phyloP scores from a whole-genome alignment of 2,888 invertebrate genomes.

The Ornithoptera alexandrae region DNA sequence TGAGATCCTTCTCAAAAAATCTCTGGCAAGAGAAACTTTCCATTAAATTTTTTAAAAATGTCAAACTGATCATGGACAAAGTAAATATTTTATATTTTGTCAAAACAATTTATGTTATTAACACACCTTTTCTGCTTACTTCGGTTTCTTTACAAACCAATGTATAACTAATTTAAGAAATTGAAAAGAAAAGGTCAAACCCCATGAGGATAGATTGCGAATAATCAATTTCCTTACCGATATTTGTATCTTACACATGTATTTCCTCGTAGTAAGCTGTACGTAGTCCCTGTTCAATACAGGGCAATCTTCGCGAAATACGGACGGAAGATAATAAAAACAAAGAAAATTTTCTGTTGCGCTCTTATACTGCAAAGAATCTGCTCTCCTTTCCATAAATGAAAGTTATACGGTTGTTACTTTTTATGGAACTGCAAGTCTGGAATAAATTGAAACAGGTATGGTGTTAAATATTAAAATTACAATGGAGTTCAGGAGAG shows the following conservation, averaged over 20 bases:
- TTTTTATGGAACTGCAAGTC: constrained; percentile 62
- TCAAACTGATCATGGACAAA: too few species aligned
- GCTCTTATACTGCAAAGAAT: constrained; percentile 40
- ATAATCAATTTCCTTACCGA: constrained; percentile 29
- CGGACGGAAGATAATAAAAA: constrained; percentile 32
- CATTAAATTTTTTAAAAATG: too few species aligned
- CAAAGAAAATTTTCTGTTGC: constrained; percentile 37
- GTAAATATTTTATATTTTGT: too few species aligned
- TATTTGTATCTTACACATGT: constrained; percentile 17
- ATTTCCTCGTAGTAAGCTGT: constrained; percentile 23
- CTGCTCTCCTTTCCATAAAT: constrained; percentile 48
- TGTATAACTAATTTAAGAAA: constrained; percentile 11
- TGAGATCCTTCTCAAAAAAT: too few species aligned
- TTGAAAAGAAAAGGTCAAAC: constrained; percentile 24
- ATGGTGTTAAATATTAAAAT: constrained; percentile 63
- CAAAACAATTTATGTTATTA: too few species aligned
- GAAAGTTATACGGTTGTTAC: constrained; percentile 56
- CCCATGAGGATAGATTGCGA: constrained; percentile 26
- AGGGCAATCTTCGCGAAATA: constrained; percentile 28
- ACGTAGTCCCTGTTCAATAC: constrained; percentile 28
- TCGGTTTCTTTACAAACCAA: constrained; percentile 11
- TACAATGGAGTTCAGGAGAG: constrained; percentile 51
- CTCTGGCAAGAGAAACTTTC: too few species aligned
- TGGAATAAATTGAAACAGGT: constrained; percentile 52
- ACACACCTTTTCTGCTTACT: too few species aligned